Evolutionary conservation across 2,113 vertebrate genomes (phyloP), one percentile per base, ranked within the genome.

Genomic region (Perca fluviatilis): DNA sequence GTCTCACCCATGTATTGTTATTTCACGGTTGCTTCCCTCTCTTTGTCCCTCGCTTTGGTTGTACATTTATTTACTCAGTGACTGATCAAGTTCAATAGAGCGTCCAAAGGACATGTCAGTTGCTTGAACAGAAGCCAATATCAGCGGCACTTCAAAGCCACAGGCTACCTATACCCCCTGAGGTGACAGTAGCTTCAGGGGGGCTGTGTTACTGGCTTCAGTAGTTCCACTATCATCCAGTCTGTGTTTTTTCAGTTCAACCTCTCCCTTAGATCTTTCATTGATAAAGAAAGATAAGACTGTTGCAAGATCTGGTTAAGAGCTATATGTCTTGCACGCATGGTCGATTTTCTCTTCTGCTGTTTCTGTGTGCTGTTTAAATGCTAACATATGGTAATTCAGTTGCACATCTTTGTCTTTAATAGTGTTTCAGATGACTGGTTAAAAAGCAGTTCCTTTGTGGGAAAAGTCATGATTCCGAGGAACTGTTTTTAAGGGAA

Each of bases 81-180:
- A 90, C 90, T 91, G 89, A 90, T 94, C 88, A 89, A 80, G 92
- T 91, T 94, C 89, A 94, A 25, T 82, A 79, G 85, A 91, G 92
- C 93, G 75, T 92, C 77, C 71, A 79, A 77, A 88, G 90, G 84
- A 93, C 92, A 70, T 91, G 88, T 84, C 91, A 74, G 50, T 75
- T 86, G 87, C 72, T 87, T 86, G 84, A 94, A 94, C 89, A 85
- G 86, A 86, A 90, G 91, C 86, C 89, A 90, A 64, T 82, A 73
- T 82, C 80, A 40, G 84, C 62, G 9, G 79, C 72, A 89, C 92
- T 93, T 94, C 91, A 93, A 95, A 92, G 89, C 60, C 21, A 83
- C 30, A 14, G 36, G 47, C 63, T 73, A 67, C 84, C 71, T 46
- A 53, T 63, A 73, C 82, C 84, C 88, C 89, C 88, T n/a, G 80